Evolutionary conservation across 2,113 vertebrate genomes (phyloP), one percentile per base, ranked within the genome.

Genomic region (Galemys pyrenaicus): DNA sequence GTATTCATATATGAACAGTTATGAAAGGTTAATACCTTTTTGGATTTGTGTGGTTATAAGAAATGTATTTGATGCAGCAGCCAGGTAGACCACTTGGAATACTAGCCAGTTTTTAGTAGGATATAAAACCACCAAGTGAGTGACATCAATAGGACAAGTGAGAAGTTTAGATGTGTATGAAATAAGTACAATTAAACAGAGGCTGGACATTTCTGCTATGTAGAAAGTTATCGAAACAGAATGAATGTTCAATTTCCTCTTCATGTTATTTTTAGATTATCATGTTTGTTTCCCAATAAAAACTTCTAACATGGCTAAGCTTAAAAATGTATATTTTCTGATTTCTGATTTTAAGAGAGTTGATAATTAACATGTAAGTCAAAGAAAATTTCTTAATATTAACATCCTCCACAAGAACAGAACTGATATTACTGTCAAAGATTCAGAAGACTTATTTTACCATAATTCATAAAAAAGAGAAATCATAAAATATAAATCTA

Each of bases 51-150:
- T 75, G 30, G 30, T 60, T 12, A 44, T 32, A 37, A n/a, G 6
- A 91, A 3, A 49, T 28, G 3, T 49, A 28, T 80, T 81, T 67
- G 54, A 35, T 77, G 11, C 5, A 41, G 24, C 49, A 41, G 7
- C 2, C 2, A 67, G 3, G 6, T 49, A 6, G 15, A 4, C 11
- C 1, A 17, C 26, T 44, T 65, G 37, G 9, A 17, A 67, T 13
- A 35, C 8, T 11, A 60, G 11, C 71, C 28, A 58, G 49, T 54
- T 82, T 56, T 44, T 32, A 54, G 60, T 35, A 67, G 56, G 15
- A 0, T 15, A 12, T 5, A 49, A 70, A 28, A 1, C 6, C 24
- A 39, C 4, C 6, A 16, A 64, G 39, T n/a, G 60, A 41, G 4
- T 41, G 6, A 46, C 46, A 12, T 26, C n/a, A 56, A 83, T 12